Evolutionary conservation across 1,140 invertebrate genomes (phyloP), one percentile per base, ranked within the genome.

Genomic region (Agrilus planipennis): DNA sequence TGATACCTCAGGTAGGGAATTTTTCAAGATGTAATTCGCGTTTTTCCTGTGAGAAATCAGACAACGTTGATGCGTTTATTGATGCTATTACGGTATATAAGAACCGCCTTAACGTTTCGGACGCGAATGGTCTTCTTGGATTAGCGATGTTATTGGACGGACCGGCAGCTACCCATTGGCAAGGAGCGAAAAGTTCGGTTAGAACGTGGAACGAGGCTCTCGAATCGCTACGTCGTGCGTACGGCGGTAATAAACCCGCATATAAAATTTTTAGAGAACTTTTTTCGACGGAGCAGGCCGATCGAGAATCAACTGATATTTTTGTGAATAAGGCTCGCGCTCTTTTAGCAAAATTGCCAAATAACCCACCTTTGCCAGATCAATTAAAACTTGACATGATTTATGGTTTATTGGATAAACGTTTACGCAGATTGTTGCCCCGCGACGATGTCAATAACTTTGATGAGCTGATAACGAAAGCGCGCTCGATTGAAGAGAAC

Each of bases 121-220:
- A 32, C 14, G 30, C 7, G 7, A 32, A 32, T 16, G 30, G 7
- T 6, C 14, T 32, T 9, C 30, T 7, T n/a, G 30, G 30, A 14
- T 16, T 32, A n/a, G 7, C 30, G 14, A 7, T 32, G 7, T 32
- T 32, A 15, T 32, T 32, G 14, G 14, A 7, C 7, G 30, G 14
- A 9, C 30, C 7, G 7, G 30, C 30, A 7, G 30, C 30, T 15
- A 32, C 30, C 15, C 14, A 16, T 10, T 32, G 30, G 30, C 34
- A 36, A 36, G 34, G 34, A 9, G 20, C 20, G 5, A 36, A 36
- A 36, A 5, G 20, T 20, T 20, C 34, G 5, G 14, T 21, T 36
- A 6, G 5, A 5, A 36, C 34, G 34, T 36, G 34, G 34, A 21
- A 36, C 5, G 34, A 36, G 7, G 34, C 34, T 20, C 5, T 36